These are phyloP conservation scores for Mobula hypostoma DNA, from an alignment of 2,113 vertebrate genomes.

Conservation along the genomic window DNA sequence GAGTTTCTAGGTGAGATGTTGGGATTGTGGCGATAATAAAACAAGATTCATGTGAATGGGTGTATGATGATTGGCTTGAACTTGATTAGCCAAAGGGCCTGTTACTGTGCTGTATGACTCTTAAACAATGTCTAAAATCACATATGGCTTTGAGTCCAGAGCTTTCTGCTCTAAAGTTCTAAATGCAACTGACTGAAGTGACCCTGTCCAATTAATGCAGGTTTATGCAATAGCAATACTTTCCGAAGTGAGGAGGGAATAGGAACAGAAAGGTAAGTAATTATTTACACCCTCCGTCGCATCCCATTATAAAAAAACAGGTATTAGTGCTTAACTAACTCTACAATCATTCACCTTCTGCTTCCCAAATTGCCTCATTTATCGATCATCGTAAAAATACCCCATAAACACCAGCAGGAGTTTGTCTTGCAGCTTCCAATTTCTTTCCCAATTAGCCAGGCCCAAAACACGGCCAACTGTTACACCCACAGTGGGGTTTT, in stretches of 20 bases:
- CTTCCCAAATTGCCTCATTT: slow-evolving; percentile 30
- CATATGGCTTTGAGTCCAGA: background rate
- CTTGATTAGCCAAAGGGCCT: too few relatives aligned
- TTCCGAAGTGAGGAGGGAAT: background rate
- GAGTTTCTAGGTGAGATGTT: too few relatives aligned
- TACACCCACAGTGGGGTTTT: background rate
- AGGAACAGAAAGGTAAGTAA: slow-evolving; percentile 19
- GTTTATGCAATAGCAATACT: background rate
- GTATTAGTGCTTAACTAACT: background rate
- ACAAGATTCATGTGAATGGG: too few relatives aligned
- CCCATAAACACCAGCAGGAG: slow-evolving; percentile 32
- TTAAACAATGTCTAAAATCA: background rate
- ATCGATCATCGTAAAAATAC: background rate
- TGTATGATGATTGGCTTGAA: too few relatives aligned
- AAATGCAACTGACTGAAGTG: background rate
- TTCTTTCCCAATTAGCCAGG: slow-evolving; percentile 27
- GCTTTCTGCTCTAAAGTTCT: background rate
- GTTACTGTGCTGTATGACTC: too few relatives aligned
- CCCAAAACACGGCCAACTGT: slow-evolving; percentile 20
- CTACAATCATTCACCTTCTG: slow-evolving; percentile 25
- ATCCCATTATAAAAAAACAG: slow-evolving; percentile 9
- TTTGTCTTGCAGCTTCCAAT: background rate
- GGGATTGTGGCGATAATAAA: too few relatives aligned
- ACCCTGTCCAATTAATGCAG: background rate
- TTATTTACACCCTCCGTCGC: background rate